These are phyloP conservation scores for Caradrina clavipalpis DNA, from an alignment of 2,888 invertebrate genomes.

Conservation along the genomic window DNA sequence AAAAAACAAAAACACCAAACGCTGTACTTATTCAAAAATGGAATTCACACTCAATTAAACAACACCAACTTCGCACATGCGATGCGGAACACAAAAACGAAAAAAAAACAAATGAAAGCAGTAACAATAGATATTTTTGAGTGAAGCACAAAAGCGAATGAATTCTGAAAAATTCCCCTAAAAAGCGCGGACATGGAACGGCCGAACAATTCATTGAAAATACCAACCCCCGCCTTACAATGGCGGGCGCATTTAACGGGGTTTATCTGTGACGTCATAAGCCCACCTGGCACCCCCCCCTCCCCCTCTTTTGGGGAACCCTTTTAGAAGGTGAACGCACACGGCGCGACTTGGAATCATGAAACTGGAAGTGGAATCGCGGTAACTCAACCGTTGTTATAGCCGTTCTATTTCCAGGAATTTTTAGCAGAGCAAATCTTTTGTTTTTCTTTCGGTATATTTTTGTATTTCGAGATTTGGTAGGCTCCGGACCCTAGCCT, in stretches of 20 bases:
- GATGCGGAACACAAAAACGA: constrained; percentile 9
- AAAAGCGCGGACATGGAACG: constrained; percentile 24
- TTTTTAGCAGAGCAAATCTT: background rate
- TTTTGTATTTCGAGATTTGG: too few species aligned
- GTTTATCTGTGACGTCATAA: constrained; percentile 71
- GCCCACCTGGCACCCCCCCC: constrained; percentile 64
- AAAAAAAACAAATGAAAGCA: constrained; percentile 19
- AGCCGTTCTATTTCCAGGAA: background rate
- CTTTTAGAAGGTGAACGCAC: constrained; percentile 14
- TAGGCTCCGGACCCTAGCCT: too few species aligned
- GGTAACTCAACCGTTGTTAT: background rate
- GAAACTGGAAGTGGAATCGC: too few species aligned
- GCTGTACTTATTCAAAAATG: constrained; percentile 7
- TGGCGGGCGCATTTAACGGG: constrained; percentile 60
- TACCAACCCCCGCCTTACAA: constrained; percentile 50
- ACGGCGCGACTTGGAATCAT: constrained; percentile 9
- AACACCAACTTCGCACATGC: constrained; percentile 27
- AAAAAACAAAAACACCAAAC: background rate
- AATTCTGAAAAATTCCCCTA: constrained; percentile 9
- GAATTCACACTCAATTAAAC: constrained; percentile 31
- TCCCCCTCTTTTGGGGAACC: constrained; percentile 20
- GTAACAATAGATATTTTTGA: constrained; percentile 50
- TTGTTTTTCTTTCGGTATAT: too few species aligned
- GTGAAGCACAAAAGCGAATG: constrained; percentile 34
- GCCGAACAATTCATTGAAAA: constrained; percentile 57